These are phyloP conservation scores for Mungos mungo DNA, from an alignment of 2,113 vertebrate species.

Conservation along the genomic window DNA sequence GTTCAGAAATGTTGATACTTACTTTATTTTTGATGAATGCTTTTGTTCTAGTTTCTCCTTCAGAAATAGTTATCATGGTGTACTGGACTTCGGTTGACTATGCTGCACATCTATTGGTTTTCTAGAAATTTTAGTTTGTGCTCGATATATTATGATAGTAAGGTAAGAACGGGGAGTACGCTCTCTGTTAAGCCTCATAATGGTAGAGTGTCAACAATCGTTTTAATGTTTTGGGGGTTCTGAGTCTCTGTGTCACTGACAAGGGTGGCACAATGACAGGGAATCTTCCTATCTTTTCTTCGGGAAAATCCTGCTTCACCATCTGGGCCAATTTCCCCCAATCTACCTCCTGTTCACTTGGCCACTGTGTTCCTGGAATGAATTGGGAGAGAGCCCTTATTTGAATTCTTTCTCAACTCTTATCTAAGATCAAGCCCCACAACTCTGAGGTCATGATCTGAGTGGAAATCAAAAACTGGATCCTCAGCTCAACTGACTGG, in stretches of 20 bases:
- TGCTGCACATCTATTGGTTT: not conserved
- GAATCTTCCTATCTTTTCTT: not conserved
- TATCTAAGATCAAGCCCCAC: too few relatives aligned
- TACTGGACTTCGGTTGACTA: not conserved
- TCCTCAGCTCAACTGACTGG: too few relatives aligned
- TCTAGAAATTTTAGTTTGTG: not conserved
- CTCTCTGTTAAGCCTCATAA: not conserved
- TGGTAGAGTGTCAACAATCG: not conserved
- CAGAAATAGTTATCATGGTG: not conserved
- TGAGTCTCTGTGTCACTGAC: not conserved
- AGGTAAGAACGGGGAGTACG: not conserved
- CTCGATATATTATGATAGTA: not conserved
- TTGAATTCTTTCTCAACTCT: too few relatives aligned
- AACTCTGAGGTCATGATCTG: too few relatives aligned
- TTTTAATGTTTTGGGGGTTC: not conserved
- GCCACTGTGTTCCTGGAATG: too few relatives aligned
- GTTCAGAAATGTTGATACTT: not conserved
- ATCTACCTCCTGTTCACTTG: not conserved
- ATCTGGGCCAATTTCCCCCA: not conserved
- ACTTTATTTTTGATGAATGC: not conserved
- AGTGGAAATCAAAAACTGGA: too few relatives aligned
- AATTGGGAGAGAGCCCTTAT: too few relatives aligned
- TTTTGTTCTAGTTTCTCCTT: not conserved
- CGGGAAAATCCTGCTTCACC: not conserved
- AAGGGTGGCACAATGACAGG: not conserved